Conservation (phyloP, 2,888 invertebrate genomes). For the Melitaea athalia region DNA sequence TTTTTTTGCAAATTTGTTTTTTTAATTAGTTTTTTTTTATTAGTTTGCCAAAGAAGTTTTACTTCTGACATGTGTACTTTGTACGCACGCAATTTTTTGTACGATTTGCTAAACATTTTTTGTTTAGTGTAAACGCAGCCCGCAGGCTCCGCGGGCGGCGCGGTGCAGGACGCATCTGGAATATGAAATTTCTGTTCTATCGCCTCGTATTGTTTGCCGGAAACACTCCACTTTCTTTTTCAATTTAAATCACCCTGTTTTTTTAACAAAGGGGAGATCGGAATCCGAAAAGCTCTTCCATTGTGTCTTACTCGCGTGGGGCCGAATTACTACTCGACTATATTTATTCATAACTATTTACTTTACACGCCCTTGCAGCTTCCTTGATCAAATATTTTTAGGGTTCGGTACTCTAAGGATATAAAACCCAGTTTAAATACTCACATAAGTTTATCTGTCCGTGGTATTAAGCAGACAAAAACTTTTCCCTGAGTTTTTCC, state of each 20-base stretch:
- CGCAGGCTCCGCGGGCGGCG: not conserved
- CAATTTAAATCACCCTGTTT: slow-evolving; percentile 35
- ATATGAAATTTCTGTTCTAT: slow-evolving; percentile 38
- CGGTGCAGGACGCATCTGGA: slow-evolving; percentile 31
- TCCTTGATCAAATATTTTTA: not conserved
- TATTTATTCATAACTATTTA: slow-evolving; percentile 11
- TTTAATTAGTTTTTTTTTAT: no score
- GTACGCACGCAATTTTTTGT: no score
- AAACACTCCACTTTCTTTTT: slow-evolving; percentile 34
- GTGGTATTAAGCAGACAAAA: no score
- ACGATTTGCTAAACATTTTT: not conserved
- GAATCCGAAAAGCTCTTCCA: slow-evolving; percentile 19
- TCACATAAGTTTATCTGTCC: no score
- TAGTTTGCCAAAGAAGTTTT: no score
- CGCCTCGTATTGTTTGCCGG: slow-evolving; percentile 34
- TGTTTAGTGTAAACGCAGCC: not conserved
- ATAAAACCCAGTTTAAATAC: no score
- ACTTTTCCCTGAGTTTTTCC: no score
- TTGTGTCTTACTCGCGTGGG: slow-evolving; percentile 8
- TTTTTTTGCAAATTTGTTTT: no score
- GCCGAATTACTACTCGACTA: not conserved
- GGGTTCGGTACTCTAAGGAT: no score
- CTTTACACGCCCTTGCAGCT: not conserved
- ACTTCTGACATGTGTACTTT: no score
- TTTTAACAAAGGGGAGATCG: slow-evolving; percentile 23